Base-by-base conservation (phyloP, 2,797 vertebrate genomes). In the Sebastes vulpes region DNA sequence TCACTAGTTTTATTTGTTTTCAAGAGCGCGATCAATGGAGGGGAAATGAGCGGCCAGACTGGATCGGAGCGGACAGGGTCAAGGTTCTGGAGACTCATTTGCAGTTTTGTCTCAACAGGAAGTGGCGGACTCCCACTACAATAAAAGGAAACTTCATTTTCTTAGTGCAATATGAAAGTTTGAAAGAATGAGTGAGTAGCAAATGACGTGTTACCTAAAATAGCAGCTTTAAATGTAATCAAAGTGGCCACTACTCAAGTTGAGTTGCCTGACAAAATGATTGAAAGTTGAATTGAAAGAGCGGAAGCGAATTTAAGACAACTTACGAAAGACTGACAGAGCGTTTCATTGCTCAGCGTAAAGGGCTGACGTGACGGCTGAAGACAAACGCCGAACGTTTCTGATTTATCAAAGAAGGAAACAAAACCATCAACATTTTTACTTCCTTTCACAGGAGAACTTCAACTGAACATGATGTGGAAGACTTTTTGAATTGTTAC, bases 1-100 rank as follows among this genome's bases (percentile, higher is more conserved):
- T 95, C 89, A 59, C 9, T 2, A 66, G 60, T 90, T 90, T 87
- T 91, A 83, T 88, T 89, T 81, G 32, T 77, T 79, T 87, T 80
- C 66, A 54, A 28, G 65, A 75, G 69, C 1, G 12, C 32, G n/a
- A 81, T 90, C 81, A 83, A 72, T 69, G 32, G n/a, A 23, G 25
- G 23, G 26, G 25, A 64, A 23, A 75, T 9, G 23, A 81, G 61
- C 0, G 7, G 59, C 65, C 52, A 48, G 60, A 71, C 32, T 16
- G 57, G 77, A 53, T 69, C 20, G 1, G 50, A 20, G 21, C 4
- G 2, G 59, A 59, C 12, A 3, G 4, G 48, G 65, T 69, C 67
- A 25, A 6, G 18, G 52, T 70, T 67, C 70, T 4, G 7, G 52
- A 67, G 38, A 66, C 64, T 76, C 28, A 42, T 76, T 65, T 82